Evolutionary conservation across 2,113 vertebrate species (phyloP), one percentile per base, ranked within the genome.

Genomic region (Leptobrachium ailaonicum): DNA sequence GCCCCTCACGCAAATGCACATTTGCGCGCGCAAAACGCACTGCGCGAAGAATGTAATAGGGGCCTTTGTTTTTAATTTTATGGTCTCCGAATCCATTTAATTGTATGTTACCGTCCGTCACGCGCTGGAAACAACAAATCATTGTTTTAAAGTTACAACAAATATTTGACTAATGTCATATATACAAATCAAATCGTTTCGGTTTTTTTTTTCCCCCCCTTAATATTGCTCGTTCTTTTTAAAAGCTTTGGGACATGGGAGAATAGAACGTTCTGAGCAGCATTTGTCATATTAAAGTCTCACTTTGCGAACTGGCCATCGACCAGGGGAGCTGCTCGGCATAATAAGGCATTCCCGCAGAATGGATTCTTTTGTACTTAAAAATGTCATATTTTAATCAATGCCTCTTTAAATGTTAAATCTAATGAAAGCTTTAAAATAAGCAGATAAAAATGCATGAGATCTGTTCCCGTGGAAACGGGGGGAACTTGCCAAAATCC

Each of bases 351-450:
- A 88, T 87, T 87, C 87, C 85, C 85, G 72, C 80, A 87, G 88
- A 92, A 88, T 45, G 73, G 75, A 82, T 87, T 90, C 91, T 90
- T 89, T 82, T 82, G 81, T 67, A 66, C 85, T 89, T 80, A 84
- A 86, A 87, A 90, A 89, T 89, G 87, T 90, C 90, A 86, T 87
- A 85, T 92, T 92, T 88, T 92, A 92, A 92, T 93, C 90, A 92
- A 85, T 89, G 88, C 86, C 88, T 91, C 85, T 90, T 86, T 90
- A 85, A 90, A 86, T 64, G 73, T 85, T 87, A 86, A 56, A 85
- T 87, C 86, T 87, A 88, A 90, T 88, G 89, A 90, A 89, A 84
- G 84, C 88, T 88, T 87, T 82, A 86, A 88, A 85, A 81, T 83
- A 76, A 88, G 87, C 87, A 82, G 84, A 88, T 90, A 89, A 88